Base-by-base conservation (phyloP, 2,113 vertebrate species). In the Podarcis muralis region DNA sequence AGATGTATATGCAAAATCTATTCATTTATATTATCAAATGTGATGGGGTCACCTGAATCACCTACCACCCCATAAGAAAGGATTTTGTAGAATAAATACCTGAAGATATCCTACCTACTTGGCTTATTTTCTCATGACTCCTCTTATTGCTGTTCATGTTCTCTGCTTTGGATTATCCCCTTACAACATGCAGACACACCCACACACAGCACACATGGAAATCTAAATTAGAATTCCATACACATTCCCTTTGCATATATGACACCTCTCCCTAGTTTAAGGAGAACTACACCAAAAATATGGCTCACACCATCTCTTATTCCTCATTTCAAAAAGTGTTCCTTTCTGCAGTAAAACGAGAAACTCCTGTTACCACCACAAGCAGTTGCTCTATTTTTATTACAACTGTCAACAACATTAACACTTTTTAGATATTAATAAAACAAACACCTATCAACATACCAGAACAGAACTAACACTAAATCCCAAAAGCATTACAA, bases 381-480 rank as follows among this genome's bases (percentile, higher is more conserved):
- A 16, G 35, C 27, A 48, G 0, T 68, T 87, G 15, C 15, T 72
- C 25, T 59, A 89, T 80, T 92, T 90, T 79, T 62, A 86, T 92
- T 95, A 88, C 68, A 5, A n/a, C 15, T 90, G 79, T 90, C 84
- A 91, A 69, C 48, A 89, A 81, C 0, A 1, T 75, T 88, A 88
- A 1, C 27, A 89, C 92, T 94, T 92, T 94, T 91, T 71, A 90
- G 92, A 88, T 79, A 74, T 90, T 92, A 92, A 92, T 94, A 81
- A 92, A 93, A 43, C 16, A 74, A 74, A 89, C 27, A 94, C 76
- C 59, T 83, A 86, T n/a, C 87, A 92, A 87, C 75, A 80, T 35
- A 37, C 25, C 37, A 76, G 35, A 23, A 62, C 6, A 90, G 92
- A 93, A 91, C 91, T 79, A n/a, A 85, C 68, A 80, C 81, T 68